Conservation (phyloP, 2,888 invertebrate species). For the Drosophila bunnanda region DNA sequence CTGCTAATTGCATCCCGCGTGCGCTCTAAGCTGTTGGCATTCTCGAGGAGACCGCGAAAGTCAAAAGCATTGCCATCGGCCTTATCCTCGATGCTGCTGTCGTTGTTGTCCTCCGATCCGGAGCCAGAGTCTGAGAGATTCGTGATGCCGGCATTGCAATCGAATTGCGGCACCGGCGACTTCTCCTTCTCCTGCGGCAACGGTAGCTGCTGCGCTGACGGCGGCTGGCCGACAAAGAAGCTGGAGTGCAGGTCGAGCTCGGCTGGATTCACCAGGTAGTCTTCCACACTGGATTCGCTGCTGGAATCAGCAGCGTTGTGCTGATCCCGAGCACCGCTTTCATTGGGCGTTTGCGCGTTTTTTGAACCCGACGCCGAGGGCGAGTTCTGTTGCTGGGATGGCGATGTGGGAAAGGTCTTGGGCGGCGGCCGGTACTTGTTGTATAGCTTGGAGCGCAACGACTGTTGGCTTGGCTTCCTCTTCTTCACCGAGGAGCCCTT, state of each 20-base stretch:
- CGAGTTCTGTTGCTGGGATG: conserved; percentile 72
- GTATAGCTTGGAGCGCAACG: conserved; percentile 70
- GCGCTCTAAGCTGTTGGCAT: conserved; percentile 87
- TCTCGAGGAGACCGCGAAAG: conserved; percentile 86
- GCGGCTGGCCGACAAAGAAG: conserved; percentile 84
- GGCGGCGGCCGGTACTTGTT: conserved; percentile 83
- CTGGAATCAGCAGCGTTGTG: conserved; percentile 55
- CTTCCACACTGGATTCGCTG: conserved; percentile 85
- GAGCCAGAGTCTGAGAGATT: conserved; percentile 81
- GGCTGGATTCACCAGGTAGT: conserved; percentile 86
- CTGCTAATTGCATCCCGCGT: conserved; percentile 85
- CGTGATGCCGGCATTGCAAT: conserved; percentile 83
- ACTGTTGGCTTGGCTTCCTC: conserved; percentile 74
- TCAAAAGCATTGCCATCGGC: conserved; percentile 70
- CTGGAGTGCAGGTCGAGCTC: conserved; percentile 86
- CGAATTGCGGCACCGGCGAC: conserved; percentile 79
- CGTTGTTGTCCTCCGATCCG: conserved; percentile 81
- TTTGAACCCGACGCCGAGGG: conserved; percentile 82
- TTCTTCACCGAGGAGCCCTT: conserved; percentile 76
- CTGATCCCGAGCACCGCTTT: conserved; percentile 74
- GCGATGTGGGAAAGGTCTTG: conserved; percentile 74
- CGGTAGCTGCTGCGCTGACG: conserved; percentile 42
- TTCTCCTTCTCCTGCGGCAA: conserved; percentile 44
- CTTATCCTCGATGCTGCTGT: conserved; percentile 71
- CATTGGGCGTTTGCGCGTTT: conserved; percentile 81